Percentiles rank a stretch among this genome's conserved stretches.
These are phyloP conservation scores for Melanargia galathea DNA, from an alignment of 2,888 invertebrate species.

Conservation along the genomic window DNA sequence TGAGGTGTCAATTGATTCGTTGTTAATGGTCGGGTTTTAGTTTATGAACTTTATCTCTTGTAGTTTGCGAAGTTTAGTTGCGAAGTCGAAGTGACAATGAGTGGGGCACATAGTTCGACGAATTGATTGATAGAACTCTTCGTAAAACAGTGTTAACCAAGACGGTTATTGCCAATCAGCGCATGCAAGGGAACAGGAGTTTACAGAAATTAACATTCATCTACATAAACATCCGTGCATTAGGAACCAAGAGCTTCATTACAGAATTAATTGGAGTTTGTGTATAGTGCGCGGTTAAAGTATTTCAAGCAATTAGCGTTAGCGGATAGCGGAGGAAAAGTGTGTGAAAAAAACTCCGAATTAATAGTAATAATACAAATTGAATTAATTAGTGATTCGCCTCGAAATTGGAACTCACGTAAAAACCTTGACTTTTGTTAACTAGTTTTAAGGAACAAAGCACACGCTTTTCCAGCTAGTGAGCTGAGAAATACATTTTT, in stretches of 20 bases:
- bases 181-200: neutral
- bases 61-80: no score
- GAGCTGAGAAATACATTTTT: no score
- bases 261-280: conserved; percentile 17
- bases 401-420: no score
- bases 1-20: no score
- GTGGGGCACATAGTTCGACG: no score
- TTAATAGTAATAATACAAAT: neutral
- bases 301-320: neutral
- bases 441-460: no score
- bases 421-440: no score
- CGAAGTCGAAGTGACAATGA: no score
- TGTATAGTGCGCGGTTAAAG: neutral
- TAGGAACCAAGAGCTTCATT: conserved; percentile 10
- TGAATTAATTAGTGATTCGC: neutral
- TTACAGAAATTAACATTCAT: neutral
- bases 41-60: no score
- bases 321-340: neutral
- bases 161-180: neutral
- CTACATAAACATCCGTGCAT: conserved; percentile 4
- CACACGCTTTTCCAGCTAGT: no score
- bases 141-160: neutral
- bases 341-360: neutral
- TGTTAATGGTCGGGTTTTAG: no score
- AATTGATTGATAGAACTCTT: no score